Base-by-base conservation (phyloP, 1,140 invertebrate genomes). In the Araneus ventricosus region DNA sequence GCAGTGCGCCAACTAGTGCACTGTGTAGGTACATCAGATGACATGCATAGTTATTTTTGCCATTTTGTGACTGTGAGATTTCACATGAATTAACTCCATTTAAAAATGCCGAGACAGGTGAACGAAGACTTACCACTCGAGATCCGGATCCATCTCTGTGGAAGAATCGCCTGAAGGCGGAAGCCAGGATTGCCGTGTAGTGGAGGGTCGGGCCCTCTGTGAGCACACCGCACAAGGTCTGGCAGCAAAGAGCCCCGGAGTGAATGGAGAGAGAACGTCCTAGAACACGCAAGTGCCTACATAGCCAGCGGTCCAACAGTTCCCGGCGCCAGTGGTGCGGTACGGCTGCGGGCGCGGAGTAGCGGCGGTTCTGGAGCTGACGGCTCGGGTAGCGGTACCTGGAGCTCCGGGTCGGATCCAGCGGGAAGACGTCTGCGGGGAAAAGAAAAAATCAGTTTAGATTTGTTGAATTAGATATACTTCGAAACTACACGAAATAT, bases 61-160 rank as follows among this genome's bases (percentile, higher is more conserved):
- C n/a, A n/a, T n/a, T n/a, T 2, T 52, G 5, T 52, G 14, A 1
- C 17, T 52, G 75, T 79, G 27, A 39, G 0, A 27, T 30, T 20
- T 41, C 45, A 17, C 45, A 52, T 14, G 17, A 17, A 52, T 3
- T 52, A 14, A 14, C 8, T 17, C 0, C 24, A 30, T 27, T 30
- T 27, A 1, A 7, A 70, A n/a, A 4, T 2, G 8, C 2, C 2
- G 10, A 52, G 17, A 2, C 17, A 52, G 45, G 45, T 17, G 5
- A 52, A 37, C 0, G 22, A 20, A 5, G 4, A 91, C 90, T 91
- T 17, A 91, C 90, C 90, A 67, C 45, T 20, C 90, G 27, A 22
- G 90, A 91, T n/a, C 22, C 30, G 8, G 22, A 27, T 41, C 90
- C 90, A 20, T 91, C 90, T 59, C 90, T 91, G 80, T 91, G 90